Evolutionary conservation across 1,140 invertebrate genomes (phyloP), one percentile per base, ranked within the genome.

Genomic region (Solenopsis invicta): DNA sequence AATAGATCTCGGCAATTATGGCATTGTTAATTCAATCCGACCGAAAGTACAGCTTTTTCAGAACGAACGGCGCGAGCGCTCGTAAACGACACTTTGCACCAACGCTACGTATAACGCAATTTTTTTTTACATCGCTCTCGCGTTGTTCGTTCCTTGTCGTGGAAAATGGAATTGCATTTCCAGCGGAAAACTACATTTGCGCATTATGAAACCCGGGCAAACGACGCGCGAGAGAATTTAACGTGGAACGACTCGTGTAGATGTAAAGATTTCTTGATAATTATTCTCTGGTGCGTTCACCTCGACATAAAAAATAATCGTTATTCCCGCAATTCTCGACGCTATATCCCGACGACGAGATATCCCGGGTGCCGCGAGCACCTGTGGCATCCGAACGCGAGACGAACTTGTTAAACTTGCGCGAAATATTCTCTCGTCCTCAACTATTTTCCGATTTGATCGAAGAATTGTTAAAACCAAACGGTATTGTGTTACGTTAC

Each of bases 81-180:
- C 18, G 52, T 41, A 78, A 69, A 66, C 61, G 34, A 18, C 24
- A 84, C 41, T 72, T 74, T 74, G 13, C 13, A 29, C 12, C 67
- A n/a, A n/a, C 41, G n/a, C 45, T 74, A 50, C 16, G n/a, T 29
- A 24, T 18, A 37, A 41, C 41, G 37, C 16, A 41, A 52, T 37
- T 41, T 75, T 77, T 72, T 67, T 66, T 56, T 34, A 34, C 66
- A 45, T 9, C 50, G 2, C 61, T 77, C 72, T 54, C 10, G 8
- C 37, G 41, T 72, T 59, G 66, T 61, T 74, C 41, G 24, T 84
- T 48, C 21, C 18, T 84, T 61, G 80, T 54, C 21, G 48, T 12
- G 50, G 34, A 84, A 84, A 84, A 62, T 84, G 45, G 41, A 41
- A 84, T 84, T 84, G 54, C 69, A 29, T 48, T 84, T 62, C 29